Evolutionary conservation across 2,888 invertebrate genomes (phyloP), one percentile per base, ranked within the genome.

Genomic region (Himalopsyche anomala): DNA sequence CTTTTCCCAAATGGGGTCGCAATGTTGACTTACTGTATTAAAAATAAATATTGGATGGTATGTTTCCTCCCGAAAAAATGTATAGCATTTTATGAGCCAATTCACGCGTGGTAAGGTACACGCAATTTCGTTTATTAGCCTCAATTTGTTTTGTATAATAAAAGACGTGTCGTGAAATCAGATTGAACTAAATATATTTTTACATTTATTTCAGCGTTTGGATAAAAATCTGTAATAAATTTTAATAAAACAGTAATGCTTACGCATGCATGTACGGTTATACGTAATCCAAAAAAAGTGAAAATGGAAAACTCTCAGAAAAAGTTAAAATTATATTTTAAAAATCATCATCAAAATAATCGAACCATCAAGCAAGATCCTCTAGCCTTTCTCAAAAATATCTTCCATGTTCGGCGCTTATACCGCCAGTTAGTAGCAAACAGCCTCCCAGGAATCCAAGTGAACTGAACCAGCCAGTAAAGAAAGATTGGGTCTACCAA

Each of bases 41-140:
- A 88, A 88, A 88, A 88, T 88, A 88, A 88, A 88, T 88, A 88
- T 88, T 88, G 86, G 88, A 87, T 87, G 84, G 82, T 83, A 51
- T 82, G 80, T 45, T 87, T 45, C 80, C 84, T 80, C 85, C 55
- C 62, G 19, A 62, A 62, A 45, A 28, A 56, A 62, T 19, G 62
- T 62, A 19, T 62, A 62, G 62, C 62, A 62, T 62, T 62, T 62
- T 62, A 62, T 62, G 28, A 62, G 28, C 62, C 62, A 62, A 62
- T 62, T 62, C 62, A 62, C 62, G 62, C 62, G 62, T 19, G 28
- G 62, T 62, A 62, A 62, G 62, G 62, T 62, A 62, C 62, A 62
- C 62, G 62, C 62, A 62, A 62, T 62, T 62, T 62, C 62, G 62
- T 62, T 62, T 62, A 62, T 62, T 62, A 62, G 62, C 62, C 28